Base-by-base conservation (phyloP, 2,888 invertebrate species). In the Heteropelma amictum region DNA sequence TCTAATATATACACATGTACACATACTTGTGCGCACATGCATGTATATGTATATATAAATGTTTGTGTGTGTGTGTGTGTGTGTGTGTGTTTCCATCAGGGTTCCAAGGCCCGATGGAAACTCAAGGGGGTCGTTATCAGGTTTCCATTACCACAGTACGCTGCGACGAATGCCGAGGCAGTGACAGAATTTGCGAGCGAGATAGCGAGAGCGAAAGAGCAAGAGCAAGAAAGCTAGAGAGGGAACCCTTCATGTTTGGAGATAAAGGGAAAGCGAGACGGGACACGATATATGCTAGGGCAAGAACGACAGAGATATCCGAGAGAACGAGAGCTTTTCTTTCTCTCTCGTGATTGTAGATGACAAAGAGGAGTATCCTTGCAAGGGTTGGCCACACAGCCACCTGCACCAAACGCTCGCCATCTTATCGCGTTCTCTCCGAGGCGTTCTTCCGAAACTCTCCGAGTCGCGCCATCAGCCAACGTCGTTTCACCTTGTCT, bases 231-330 rank as follows among this genome's bases (percentile, higher is more conserved):
- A 64, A 19, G 54, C 3, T 35, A 26, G 7, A 56, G 63, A 14
- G 53, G 14, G 23, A 53, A 35, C 58, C 49, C 45, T 42, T 45
- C 47, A 7, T 21, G 67, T 67, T 54, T 33, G 53, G 33, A 38
- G 68, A 67, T 67, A 56, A 73, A 49, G 89, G 89, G 42, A 80
- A 88, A 1, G 89, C 89, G 65, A 86, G 28, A 86, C 89, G 7
- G 88, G 88, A 1, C 90, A 90, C 82, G 90, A 90, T 77, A 82
- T 30, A 54, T 21, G 30, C 21, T 45, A 23, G 53, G 58, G 42
- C 38, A 68, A 49, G 47, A 58, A 21, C 49, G 70, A 54, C 54
- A 42, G 33, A 63, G 70, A 21, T 53, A 60, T n/a, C 53, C 47
- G 19, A 38, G 33, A 38, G 28, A 40, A 10, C 30, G 33, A 40